Conservation (phyloP, 2,797 vertebrate genomes). For the Gymnothorax reevesii region DNA sequence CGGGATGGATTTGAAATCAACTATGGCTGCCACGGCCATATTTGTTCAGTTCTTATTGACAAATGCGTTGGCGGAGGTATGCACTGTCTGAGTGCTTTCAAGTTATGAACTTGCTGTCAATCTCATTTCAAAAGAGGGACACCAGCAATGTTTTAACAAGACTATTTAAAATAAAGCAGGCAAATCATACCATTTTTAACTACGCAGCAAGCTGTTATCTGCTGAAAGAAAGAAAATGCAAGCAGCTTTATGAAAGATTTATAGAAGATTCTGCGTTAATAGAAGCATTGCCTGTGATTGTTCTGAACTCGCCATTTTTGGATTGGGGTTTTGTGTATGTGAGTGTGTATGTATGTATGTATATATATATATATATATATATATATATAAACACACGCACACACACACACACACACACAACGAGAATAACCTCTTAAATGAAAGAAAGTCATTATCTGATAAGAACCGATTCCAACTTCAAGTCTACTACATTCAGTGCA, state of each 20-base stretch:
- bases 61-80: too few relatives aligned
- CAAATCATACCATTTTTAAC: slow-evolving; percentile 26
- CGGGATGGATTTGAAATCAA: too few relatives aligned
- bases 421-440: background rate
- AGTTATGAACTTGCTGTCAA: slow-evolving; percentile 31
- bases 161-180: slow-evolving; percentile 31
- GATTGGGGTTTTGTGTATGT: background rate
- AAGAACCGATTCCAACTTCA: background rate
- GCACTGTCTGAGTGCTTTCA: too few relatives aligned
- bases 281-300: background rate
- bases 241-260: too few relatives aligned
- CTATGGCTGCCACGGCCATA: too few relatives aligned
- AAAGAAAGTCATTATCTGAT: background rate
- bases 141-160: slow-evolving; percentile 11
- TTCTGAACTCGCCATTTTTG: background rate
- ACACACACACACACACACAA: background rate
- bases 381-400: too few relatives aligned
- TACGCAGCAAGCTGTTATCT: background rate
- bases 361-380: too few relatives aligned
- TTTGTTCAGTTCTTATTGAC: too few relatives aligned
- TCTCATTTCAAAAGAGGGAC: slow-evolving; percentile 31
- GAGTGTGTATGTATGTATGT: too few relatives aligned
- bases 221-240: background rate
- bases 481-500: background rate
- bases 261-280: background rate